phyloP scores from a whole-genome alignment of 2,888 invertebrate genomes.

The Andricus curvator region DNA sequence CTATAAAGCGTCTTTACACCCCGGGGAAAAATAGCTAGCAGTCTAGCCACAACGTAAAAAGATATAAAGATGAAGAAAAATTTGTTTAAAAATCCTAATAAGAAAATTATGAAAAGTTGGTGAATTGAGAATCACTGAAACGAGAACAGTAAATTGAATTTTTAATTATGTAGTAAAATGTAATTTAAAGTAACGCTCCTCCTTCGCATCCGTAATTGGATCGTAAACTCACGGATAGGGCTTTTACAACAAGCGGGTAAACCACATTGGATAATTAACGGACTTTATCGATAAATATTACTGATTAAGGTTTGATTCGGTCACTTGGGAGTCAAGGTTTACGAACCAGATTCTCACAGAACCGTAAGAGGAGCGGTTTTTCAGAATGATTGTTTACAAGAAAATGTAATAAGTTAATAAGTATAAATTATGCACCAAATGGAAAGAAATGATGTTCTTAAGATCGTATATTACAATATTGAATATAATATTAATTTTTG shows the following conservation, averaged over 20 bases:
- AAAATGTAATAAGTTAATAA: not conserved
- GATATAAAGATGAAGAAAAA: no score
- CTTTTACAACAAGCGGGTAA: slow-evolving; percentile 33
- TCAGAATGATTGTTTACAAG: slow-evolving; percentile 1
- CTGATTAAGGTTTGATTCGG: slow-evolving; percentile 34
- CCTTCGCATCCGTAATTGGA: slow-evolving; percentile 38
- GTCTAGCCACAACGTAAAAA: no score
- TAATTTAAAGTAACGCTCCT: slow-evolving; percentile 36
- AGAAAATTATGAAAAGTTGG: not conserved
- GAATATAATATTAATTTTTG: no score
- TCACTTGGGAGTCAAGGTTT: slow-evolving; percentile 30
- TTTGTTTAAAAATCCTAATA: not conserved
- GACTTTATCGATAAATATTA: slow-evolving; percentile 39
- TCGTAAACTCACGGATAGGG: slow-evolving; percentile 20
- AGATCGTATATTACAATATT: no score
- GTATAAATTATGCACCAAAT: not conserved
- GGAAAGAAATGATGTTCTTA: no score
- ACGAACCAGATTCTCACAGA: slow-evolving; percentile 34
- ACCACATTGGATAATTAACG: slow-evolving; percentile 39
- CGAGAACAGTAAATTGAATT: slow-evolving; percentile 38
- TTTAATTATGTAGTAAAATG: slow-evolving; percentile 39
- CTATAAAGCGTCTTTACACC: no score
- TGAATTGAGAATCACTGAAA: slow-evolving; percentile 37
- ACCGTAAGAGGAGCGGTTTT: not conserved
- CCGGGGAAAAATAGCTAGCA: no score